Conservation (phyloP, 2,113 vertebrate species). For the Etheostoma spectabile region DNA sequence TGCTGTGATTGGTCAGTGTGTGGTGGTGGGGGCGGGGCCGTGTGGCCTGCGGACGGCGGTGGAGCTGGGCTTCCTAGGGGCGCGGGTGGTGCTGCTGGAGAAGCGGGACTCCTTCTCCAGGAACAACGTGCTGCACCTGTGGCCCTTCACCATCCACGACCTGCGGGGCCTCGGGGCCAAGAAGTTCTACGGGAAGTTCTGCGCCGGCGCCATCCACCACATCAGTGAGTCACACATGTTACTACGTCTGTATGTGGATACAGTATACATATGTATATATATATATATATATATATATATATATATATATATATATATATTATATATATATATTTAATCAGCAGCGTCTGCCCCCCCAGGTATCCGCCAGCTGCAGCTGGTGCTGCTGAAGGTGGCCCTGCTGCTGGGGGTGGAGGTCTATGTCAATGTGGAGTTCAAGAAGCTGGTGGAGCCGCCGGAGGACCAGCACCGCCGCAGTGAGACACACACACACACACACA, state of each 20-base stretch:
- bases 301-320: no score
- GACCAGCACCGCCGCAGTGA: slow-evolving; percentile 89
- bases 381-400: slow-evolving; percentile 94
- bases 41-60: slow-evolving; percentile 95
- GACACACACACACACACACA: no score
- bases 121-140: slow-evolving; percentile 96
- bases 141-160: slow-evolving; percentile 98
- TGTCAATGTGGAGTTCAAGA: slow-evolving; percentile 94
- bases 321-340: background rate
- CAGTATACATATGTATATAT: no score
- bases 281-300: no score
- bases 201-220: slow-evolving; percentile 95
- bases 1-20: slow-evolving; percentile 86
- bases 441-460: slow-evolving; percentile 89
- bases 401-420: slow-evolving; percentile 96
- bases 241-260: no score
- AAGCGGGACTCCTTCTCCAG: slow-evolving; percentile 96
- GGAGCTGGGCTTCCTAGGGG: slow-evolving; percentile 93
- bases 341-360: slow-evolving; percentile 77
- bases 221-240: slow-evolving; percentile 86
- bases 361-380: slow-evolving; percentile 96
- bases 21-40: slow-evolving; percentile 96
- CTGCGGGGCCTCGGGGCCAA: slow-evolving; percentile 95
- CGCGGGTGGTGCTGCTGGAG: slow-evolving; percentile 94
- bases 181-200: slow-evolving; percentile 97